A percentile compares a stretch with the other conserved stretches of the same genome.
Evolutionary conservation across 2,797 vertebrate species (phyloP).

Genomic region (Sebastolobus alascanus): DNA sequence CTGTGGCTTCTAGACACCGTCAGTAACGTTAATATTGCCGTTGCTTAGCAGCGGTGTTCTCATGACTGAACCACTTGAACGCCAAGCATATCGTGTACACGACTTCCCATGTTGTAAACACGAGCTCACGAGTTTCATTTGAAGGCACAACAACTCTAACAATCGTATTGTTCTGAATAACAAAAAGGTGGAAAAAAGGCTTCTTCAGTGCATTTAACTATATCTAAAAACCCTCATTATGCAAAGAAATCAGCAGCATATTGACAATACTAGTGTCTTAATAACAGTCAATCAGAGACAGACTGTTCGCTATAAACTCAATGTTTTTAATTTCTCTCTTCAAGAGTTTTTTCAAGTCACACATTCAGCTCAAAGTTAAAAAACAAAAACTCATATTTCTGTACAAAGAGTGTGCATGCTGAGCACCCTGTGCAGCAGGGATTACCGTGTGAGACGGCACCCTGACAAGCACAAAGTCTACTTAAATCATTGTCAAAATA

Average conservation of each 20-base stretch:
- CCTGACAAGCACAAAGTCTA: constrained; percentile 31
- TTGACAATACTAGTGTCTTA: neutral
- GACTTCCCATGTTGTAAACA: no score
- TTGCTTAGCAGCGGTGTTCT: no score
- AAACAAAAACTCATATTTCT: constrained; percentile 21
- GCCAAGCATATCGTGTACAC: no score
- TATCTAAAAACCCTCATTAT: neutral
- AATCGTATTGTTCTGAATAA: neutral
- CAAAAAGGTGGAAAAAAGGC: neutral
- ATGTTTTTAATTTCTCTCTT: constrained; percentile 37
- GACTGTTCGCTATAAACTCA: neutral
- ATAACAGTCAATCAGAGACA: constrained; percentile 6
- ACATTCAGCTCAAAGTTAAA: constrained; percentile 37
- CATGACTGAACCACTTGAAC: no score
- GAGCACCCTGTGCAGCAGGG: constrained; percentile 26
- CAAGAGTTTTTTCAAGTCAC: constrained; percentile 25
- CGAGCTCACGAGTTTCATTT: no score
- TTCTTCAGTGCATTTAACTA: neutral
- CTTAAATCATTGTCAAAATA: constrained; percentile 33
- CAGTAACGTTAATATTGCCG: no score
- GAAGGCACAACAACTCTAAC: no score
- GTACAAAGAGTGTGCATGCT: constrained; percentile 37
- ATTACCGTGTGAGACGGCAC: neutral
- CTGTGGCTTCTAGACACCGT: no score
- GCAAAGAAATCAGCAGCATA: neutral